Evolutionary conservation across 37 sponge, comb jelly and placozoan species (phyloP), one percentile per base, ranked within the genome.

Genomic region (Beroe ovata): DNA sequence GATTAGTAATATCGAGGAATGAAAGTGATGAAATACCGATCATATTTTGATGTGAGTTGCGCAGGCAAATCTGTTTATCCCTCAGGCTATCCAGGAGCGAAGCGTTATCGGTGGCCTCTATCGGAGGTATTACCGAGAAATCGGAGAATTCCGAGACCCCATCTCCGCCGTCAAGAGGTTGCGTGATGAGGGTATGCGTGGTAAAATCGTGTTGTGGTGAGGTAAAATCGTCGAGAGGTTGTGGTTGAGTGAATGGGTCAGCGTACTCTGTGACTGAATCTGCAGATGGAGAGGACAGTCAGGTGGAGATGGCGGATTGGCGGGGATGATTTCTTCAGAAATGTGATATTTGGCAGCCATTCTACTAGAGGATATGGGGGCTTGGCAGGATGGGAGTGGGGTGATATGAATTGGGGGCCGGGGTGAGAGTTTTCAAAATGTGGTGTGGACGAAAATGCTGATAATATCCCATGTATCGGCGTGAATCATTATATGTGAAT

Each of bases 51-150:
- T 66, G 69, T 26, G 69, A 66, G 14, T 26, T 30, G 36, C 30
- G 29, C 4, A 66, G 30, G 8, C 25, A 66, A 1, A 66, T 66
- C 69, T 66, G 69, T 4, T 29, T 66, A 34, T 66, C 69, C 30
- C 30, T 66, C 28, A 61, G 26, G 63, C n/a, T 61, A 22, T 61
- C 63, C 63, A 61, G 22, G 8, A 66, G 35, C 30, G 30, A 3
- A 34, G 36, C 69, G 36, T 0, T 32, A 23, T 36, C 22, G 8
- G 11, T 8, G n/a, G 11, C 20, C 21, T 19, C 84, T n/a, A 36
- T 77, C 47, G 54, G 54, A 6, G 54, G 54, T 16, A 47, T 47
- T 16, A 47, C 54, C 11, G 54, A 16, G 11, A 47, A 47, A 47
- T 47, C 54, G 11, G 54, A 47, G 54, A 47, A 47, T 47, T 47